Evolutionary conservation across 2,113 vertebrate genomes (phyloP), one percentile per base, ranked within the genome.

Genomic region (Arenaria interpres): DNA sequence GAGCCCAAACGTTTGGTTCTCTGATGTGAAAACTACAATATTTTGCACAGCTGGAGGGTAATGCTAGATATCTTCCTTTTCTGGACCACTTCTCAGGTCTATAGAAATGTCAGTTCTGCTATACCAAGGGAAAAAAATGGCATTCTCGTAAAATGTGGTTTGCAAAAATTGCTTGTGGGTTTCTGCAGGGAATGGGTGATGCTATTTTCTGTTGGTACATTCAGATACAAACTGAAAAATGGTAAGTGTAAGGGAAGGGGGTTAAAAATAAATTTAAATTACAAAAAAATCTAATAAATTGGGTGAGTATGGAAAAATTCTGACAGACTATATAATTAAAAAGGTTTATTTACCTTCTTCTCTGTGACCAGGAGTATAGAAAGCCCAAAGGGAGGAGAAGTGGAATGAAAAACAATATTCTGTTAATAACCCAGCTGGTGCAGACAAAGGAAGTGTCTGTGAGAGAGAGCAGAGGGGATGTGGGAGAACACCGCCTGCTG

Each of bases 371-470:
- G 87, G 89, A 91, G 80, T 88, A 95, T 88, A 96, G 91, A 88
- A 95, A 97, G 83, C 93, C 84, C 88, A 93, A 85, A 95, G 95
- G 93, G 94, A 96, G 50, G 63, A 89, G 79, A 95, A 93, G 23
- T 78, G 91, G 88, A 97, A 85, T 77, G 77, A 86, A 95, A 95
- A 92, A 35, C 59, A 94, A 88, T 96, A 81, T 94, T 73, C 68
- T 88, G 95, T 91, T 91, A 93, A 96, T 90, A 94, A 94, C 45
- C 71, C 56, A 86, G 85, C 92, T 74, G 24, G 89, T 89, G 83
- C 73, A 88, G 90, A 97, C 95, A 97, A 98, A 98, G 93, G 91
- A 96, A 89, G 89, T 97, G 94, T 95, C 89, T 97, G 96, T 97
- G 95, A 96, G 72, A 79, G 64, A 83, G 60, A 48, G 74, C 95